Evolutionary conservation across 2,113 vertebrate genomes (phyloP).

Genomic region (Dissostichus mawsoni): DNA sequence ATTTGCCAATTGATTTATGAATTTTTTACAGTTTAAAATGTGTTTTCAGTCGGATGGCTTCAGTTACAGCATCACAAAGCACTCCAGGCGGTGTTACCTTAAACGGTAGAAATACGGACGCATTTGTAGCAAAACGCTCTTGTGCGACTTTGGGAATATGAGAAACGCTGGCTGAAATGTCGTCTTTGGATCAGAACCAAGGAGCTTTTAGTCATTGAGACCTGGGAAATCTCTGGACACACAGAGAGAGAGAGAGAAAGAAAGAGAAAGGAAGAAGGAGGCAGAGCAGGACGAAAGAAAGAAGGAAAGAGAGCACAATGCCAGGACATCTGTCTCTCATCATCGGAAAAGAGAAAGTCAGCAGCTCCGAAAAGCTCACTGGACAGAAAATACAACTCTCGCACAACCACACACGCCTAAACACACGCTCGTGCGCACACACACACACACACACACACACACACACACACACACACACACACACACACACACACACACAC

Average conservation of each 20-base stretch:
- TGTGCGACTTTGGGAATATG: slow-evolving; percentile 15
- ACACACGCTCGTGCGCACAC: background rate
- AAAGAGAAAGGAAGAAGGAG: slow-evolving; percentile 21
- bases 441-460: slow-evolving; percentile 31
- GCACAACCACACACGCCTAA: background rate
- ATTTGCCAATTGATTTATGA: slow-evolving; percentile 29
- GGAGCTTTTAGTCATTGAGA: slow-evolving; percentile 59
- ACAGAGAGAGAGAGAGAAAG: slow-evolving; percentile 15
- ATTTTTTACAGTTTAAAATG: slow-evolving; percentile 35
- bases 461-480: slow-evolving; percentile 38
- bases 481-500: slow-evolving; percentile 57
- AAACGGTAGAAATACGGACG: slow-evolving; percentile 23
- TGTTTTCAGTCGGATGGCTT: slow-evolving; percentile 25
- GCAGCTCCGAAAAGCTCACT: slow-evolving; percentile 70
- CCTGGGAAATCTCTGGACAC: slow-evolving; percentile 60
- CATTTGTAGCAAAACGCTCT: slow-evolving; percentile 24
- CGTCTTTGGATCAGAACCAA: slow-evolving; percentile 62
- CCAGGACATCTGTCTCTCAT: slow-evolving; percentile 83
- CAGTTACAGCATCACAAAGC: slow-evolving; percentile 16
- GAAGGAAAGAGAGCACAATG: slow-evolving; percentile 36
- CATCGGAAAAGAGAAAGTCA: slow-evolving; percentile 78
- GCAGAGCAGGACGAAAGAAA: slow-evolving; percentile 47
- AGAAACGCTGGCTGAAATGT: slow-evolving; percentile 49
- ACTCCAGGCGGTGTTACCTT: slow-evolving; percentile 32
- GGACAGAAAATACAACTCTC: slow-evolving; percentile 58